Percentiles rank a stretch among this genome's conserved stretches.
Conservation (phyloP, 1,140 invertebrate genomes). For the Maniola jurtina region DNA sequence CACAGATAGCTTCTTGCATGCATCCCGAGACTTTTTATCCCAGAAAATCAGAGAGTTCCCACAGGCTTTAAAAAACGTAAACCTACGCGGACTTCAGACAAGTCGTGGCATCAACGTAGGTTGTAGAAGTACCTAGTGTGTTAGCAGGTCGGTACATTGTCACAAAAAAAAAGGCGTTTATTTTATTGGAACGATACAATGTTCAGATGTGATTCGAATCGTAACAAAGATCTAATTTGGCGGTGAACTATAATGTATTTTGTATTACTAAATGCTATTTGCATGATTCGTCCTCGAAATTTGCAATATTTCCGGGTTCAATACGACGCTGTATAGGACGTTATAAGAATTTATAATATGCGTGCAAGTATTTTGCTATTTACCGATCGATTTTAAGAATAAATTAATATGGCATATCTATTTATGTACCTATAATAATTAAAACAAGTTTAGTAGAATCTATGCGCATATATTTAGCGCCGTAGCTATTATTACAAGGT, state of each 20-base stretch:
- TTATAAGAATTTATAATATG: slow-evolving; percentile 14
- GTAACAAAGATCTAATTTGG: slow-evolving; percentile 27
- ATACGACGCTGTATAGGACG: slow-evolving; percentile 1
- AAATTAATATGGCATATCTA: no score
- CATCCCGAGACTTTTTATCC: no score
- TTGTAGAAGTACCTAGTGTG: no score
- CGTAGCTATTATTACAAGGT: no score
- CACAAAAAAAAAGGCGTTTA: slow-evolving; percentile 1
- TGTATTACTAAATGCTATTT: slow-evolving; percentile 15
- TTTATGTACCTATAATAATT: no score
- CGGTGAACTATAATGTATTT: slow-evolving; percentile 23
- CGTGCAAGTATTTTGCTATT: not conserved
- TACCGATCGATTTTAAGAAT: not conserved
- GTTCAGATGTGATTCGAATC: slow-evolving; percentile 11
- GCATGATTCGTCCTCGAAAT: slow-evolving; percentile 28
- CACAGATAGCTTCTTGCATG: no score
- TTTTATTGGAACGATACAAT: slow-evolving; percentile 16
- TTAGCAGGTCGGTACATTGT: not conserved
- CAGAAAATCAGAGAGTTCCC: no score
- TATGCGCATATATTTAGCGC: no score
- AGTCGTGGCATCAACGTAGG: no score
- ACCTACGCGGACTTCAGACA: no score
- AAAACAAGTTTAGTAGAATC: no score
- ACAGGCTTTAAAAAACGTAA: no score
- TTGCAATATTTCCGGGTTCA: slow-evolving; percentile 24